These are phyloP conservation scores for Natator depressus DNA, from an alignment of 2,113 vertebrate species.

Conservation along the genomic window DNA sequence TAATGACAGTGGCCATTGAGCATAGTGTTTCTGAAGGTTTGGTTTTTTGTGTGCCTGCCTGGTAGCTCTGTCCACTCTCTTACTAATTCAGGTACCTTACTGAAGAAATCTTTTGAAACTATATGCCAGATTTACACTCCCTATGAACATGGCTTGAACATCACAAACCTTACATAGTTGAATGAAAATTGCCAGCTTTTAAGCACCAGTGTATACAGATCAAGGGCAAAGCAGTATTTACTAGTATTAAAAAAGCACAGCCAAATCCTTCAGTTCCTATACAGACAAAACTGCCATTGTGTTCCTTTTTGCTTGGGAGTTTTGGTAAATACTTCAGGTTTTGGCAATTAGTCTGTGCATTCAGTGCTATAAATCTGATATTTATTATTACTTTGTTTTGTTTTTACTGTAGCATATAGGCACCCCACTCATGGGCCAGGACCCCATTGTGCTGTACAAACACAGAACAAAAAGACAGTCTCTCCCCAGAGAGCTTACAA, in stretches of 20 bases:
- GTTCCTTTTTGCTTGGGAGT: neutral
- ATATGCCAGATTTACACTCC: neutral
- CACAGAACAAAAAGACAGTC: neutral
- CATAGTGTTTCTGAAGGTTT: constrained; percentile 3
- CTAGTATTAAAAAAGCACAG: neutral
- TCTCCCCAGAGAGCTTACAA: neutral
- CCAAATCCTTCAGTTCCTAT: neutral
- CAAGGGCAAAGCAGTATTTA: neutral
- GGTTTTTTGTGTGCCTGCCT: neutral
- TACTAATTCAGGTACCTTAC: constrained; percentile 31
- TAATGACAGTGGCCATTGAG: constrained; percentile 20
- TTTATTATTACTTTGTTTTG: neutral
- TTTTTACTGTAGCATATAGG: neutral
- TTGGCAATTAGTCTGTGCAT: neutral
- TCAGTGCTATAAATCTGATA: neutral
- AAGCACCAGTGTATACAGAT: neutral
- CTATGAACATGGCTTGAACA: neutral
- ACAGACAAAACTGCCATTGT: neutral
- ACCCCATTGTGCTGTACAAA: neutral
- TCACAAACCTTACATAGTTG: neutral
- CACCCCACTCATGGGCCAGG: neutral
- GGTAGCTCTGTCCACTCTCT: neutral
- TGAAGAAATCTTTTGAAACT: constrained; percentile 44
- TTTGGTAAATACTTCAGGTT: neutral
- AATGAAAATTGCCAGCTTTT: constrained; percentile 57